These are phyloP conservation scores for Elaeidobius kamerunicus DNA, from an alignment of 2,888 invertebrate genomes.

Conservation along the genomic window DNA sequence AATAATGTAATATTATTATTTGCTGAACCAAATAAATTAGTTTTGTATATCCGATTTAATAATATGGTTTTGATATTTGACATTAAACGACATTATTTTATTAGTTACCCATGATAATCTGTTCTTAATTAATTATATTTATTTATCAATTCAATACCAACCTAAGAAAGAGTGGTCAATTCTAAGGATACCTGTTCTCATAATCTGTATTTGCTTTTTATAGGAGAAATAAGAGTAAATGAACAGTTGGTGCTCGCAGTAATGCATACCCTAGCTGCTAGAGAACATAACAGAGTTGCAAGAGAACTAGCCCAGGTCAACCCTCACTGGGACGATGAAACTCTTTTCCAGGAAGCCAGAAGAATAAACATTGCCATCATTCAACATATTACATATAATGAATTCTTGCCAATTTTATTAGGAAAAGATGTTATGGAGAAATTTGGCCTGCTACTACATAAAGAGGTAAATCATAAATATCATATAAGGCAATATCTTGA, in stretches of 20 bases:
- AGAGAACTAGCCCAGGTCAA: constrained; percentile 73
- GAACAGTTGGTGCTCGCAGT: constrained; percentile 86
- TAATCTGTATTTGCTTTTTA: constrained; percentile 33
- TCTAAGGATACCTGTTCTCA: too few species aligned
- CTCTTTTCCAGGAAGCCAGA: constrained; percentile 81
- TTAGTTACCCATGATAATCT: too few species aligned
- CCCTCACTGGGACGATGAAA: constrained; percentile 93
- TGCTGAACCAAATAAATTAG: too few species aligned
- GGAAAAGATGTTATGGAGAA: constrained; percentile 92
- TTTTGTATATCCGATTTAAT: too few species aligned
- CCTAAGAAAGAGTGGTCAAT: too few species aligned
- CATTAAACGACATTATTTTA: too few species aligned
- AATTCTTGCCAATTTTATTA: constrained; percentile 82
- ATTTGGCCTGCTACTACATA: constrained; percentile 78
- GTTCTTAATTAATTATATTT: too few species aligned
- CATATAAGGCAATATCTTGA: too few species aligned
- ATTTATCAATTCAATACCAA: too few species aligned
- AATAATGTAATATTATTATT: too few species aligned
- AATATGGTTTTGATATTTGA: too few species aligned
- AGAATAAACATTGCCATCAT: constrained; percentile 83
- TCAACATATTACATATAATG: constrained; percentile 87
- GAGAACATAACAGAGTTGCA: constrained; percentile 88
- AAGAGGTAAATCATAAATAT: constrained; percentile 65
- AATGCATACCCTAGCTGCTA: constrained; percentile 88
- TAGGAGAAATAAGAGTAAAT: constrained; percentile 88